Evolutionary conservation across 1,140 invertebrate genomes (phyloP), one percentile per base, ranked within the genome.

Genomic region (Thalassaphorura encarpata): DNA sequence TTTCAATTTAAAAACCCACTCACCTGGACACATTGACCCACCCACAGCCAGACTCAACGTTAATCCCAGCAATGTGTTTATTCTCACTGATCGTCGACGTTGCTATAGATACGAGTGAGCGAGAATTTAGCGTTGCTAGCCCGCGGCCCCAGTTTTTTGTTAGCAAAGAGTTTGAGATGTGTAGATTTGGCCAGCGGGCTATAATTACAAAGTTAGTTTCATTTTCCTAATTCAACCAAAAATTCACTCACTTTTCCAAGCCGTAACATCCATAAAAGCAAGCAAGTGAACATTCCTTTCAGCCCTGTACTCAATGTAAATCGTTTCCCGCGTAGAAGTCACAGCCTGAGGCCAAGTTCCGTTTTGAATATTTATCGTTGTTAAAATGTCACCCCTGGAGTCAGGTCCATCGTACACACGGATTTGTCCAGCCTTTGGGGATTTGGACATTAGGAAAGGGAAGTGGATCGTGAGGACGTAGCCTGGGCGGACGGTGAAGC

Each of bases 131-230:
- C 6, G 87, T 80, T 3, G 80, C 83, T 43, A 96, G 80, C 26
- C 96, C 96, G 71, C 93, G 83, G 1, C 95, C 95, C 66, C 85
- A 86, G 71, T 99, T 99, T 63, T 87, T 80, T 0, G 81, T 79
- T 36, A 98, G 81, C 23, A 83, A 79, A 18, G 87, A 87, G 60
- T 87, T 82, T 0, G 83, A 85, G 6, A 99, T 78, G 58, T 91
- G 87, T 1, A 98, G 75, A 69, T n/a, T n/a, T n/a, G n/a, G n/a
- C n/a, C n/a, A n/a, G n/a, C n/a, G n/a, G n/a, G n/a, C n/a, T n/a
- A n/a, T n/a, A n/a, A n/a, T n/a, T n/a, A n/a, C n/a, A n/a, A n/a
- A n/a, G n/a, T n/a, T n/a, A n/a, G n/a, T n/a, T n/a, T 8, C 5
- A 23, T 23, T 43, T n/a, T 43, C 6, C 19, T 43, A 23, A 5